Conservation (phyloP, 2,113 vertebrate genomes). For the Saccopteryx leptura region DNA sequence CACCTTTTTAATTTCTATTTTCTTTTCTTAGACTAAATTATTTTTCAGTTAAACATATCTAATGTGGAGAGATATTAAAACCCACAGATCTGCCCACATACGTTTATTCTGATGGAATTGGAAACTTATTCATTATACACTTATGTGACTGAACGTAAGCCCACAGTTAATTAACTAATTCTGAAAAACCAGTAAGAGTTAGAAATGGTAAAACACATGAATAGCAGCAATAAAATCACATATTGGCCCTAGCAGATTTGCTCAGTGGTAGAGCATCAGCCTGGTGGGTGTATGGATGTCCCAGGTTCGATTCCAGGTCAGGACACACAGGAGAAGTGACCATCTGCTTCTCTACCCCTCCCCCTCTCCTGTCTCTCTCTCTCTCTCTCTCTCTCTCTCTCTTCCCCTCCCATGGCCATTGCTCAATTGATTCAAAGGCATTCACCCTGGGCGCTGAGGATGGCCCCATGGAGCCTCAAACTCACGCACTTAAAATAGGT, state of each 20-base stretch:
- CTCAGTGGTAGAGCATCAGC: no score
- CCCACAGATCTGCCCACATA: not conserved
- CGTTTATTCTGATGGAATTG: conserved; percentile 12
- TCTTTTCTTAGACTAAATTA: not conserved
- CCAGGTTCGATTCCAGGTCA: no score
- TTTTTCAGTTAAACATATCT: conserved; percentile 37
- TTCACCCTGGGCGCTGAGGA: no score
- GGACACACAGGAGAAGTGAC: no score
- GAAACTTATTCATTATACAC: conserved; percentile 53
- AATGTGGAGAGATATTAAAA: conserved; percentile 32
- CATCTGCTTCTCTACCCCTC: no score
- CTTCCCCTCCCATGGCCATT: no score
- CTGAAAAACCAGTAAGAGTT: conserved; percentile 3
- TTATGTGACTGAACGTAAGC: conserved; percentile 63
- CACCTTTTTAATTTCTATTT: conserved; percentile 41
- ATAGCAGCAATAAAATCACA: conserved; percentile 48
- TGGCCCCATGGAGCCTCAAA: no score
- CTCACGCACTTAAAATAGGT: no score
- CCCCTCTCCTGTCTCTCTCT: no score
- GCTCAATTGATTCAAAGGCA: no score
- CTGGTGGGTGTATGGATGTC: no score
- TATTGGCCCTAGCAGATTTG: not conserved
- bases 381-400: no score
- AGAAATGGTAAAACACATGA: conserved; percentile 34
- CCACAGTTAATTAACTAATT: conserved; percentile 65